Evolutionary conservation across 2,888 invertebrate species (phyloP).

Genomic region (Xylophagus ater): DNA sequence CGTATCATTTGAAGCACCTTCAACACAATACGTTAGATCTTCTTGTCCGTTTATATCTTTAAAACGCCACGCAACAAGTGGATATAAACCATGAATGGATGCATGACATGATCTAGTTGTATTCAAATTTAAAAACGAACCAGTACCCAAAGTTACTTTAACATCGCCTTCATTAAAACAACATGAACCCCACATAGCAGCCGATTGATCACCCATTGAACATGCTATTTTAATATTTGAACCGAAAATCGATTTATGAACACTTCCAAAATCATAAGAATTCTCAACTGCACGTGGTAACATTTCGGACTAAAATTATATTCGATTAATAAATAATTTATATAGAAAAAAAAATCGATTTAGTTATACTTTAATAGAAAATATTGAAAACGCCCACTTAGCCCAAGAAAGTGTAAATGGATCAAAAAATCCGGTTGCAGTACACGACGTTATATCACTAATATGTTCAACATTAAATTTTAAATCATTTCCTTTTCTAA

Average conservation of each 20-base stretch:
- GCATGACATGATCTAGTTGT: constrained; percentile 67
- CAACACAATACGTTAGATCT: constrained; percentile 61
- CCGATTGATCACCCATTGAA: constrained; percentile 57
- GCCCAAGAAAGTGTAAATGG: constrained; percentile 86
- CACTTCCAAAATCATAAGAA: constrained; percentile 59
- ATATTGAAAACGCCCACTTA: constrained; percentile 11
- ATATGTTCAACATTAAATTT: constrained; percentile 45
- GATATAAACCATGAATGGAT: constrained; percentile 76
- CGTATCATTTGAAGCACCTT: constrained; percentile 80
- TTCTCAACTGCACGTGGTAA: constrained; percentile 75
- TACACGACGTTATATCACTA: constrained; percentile 83
- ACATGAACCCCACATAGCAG: constrained; percentile 79
- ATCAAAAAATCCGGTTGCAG: constrained; percentile 87
- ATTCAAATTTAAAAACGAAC: constrained; percentile 78
- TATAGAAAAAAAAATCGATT: background rate
- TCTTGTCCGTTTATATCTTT: constrained; percentile 26
- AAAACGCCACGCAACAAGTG: constrained; percentile 74
- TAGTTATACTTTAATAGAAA: constrained; percentile 14
- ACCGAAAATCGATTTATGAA: constrained; percentile 59
- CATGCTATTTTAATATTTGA: constrained; percentile 58
- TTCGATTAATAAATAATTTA: background rate
- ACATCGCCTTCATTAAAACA: constrained; percentile 67
- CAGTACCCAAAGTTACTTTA: constrained; percentile 86
- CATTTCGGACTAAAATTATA: constrained; percentile 51
- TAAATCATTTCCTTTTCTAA: constrained; percentile 26